Evolutionary conservation across 1,140 invertebrate genomes (phyloP).

Genomic region (Artemia franciscana): DNA sequence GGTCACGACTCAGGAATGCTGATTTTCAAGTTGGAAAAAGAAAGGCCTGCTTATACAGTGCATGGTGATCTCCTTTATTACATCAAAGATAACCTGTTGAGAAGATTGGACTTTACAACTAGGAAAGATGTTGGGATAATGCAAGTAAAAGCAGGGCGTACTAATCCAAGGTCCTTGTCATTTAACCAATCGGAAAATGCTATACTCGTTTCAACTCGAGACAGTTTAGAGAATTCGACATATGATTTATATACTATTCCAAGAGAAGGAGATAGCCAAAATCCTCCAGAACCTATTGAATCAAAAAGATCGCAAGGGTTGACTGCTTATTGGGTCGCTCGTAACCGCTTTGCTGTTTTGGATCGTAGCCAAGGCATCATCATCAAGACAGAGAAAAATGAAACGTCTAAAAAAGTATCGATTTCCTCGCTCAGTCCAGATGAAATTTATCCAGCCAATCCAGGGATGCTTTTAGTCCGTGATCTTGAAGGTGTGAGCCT

Average conservation of each 20-base stretch:
- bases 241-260: slow-evolving; percentile 86
- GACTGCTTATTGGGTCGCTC: slow-evolving; percentile 89
- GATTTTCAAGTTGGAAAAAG: slow-evolving; percentile 66
- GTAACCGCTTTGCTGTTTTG: slow-evolving; percentile 92
- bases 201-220: slow-evolving; percentile 51
- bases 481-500: slow-evolving; percentile 72
- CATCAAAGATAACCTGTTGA: slow-evolving; percentile 76
- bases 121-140: slow-evolving; percentile 80
- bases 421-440: slow-evolving; percentile 72
- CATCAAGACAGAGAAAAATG: slow-evolving; percentile 95
- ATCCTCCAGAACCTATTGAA: slow-evolving; percentile 31
- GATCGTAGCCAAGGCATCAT: slow-evolving; percentile 70
- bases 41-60: slow-evolving; percentile 83
- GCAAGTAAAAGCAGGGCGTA: slow-evolving; percentile 58
- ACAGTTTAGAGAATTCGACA: slow-evolving; percentile 56
- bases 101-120: slow-evolving; percentile 73
- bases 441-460: slow-evolving; percentile 96
- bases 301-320: slow-evolving; percentile 68
- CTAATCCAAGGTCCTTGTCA: slow-evolving; percentile 48
- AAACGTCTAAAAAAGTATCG: slow-evolving; percentile 86
- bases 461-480: slow-evolving; percentile 75
- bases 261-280: slow-evolving; percentile 34
- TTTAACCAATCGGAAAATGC: slow-evolving; percentile 91
- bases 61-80: slow-evolving; percentile 86
- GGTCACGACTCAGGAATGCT: slow-evolving; percentile 90